Base-by-base conservation (phyloP, 2,797 vertebrate genomes). In the Trachurus trachurus region DNA sequence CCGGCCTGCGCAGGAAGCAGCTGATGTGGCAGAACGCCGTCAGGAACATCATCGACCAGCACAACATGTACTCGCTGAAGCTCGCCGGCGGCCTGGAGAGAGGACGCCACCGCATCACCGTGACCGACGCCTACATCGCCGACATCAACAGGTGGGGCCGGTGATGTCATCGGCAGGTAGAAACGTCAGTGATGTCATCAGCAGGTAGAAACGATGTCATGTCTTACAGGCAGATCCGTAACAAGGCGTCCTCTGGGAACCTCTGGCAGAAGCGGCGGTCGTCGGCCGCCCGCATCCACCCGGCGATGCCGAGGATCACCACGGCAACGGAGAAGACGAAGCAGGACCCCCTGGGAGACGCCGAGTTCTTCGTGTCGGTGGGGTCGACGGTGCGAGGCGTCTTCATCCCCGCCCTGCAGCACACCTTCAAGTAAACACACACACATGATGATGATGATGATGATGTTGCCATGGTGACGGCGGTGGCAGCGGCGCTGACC, bases 1-100 rank as follows among this genome's bases (percentile, higher is more conserved):
- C 83, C 0, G 56, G 57, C 2, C 57, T 89, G 34, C 74, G 73
- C 52, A 76, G 66, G 62, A 92, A 93, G 44, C 77, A 88, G 53
- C 80, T 91, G 21, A 53, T 91, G 76, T 94, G 92, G 93, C 87
- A 93, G 34, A 92, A 76, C 0, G 89, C 91, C 0, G 78, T 93
- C 34, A 82, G 87, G 12, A 82, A 91, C 81, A 83, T 94, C 78
- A 91, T 92, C 19, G 78, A 89, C 66, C 89, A 90, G 54, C 84
- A 78, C 44, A 86, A 89, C 66, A 74, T 83, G 7, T 71, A 87
- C 59, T 77, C 85, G 0, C 81, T 87, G 68, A 74, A 70, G 74
- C 81, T 88, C 0, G 82, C 76, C 1, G 82, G 84, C 0, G 84
- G 34, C 31, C 58, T 70, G 61, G 81, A 79, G 70, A n/a, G 81